These are phyloP conservation scores for Agrilus mali DNA, from an alignment of 2,888 invertebrate genomes.

Conservation along the genomic window DNA sequence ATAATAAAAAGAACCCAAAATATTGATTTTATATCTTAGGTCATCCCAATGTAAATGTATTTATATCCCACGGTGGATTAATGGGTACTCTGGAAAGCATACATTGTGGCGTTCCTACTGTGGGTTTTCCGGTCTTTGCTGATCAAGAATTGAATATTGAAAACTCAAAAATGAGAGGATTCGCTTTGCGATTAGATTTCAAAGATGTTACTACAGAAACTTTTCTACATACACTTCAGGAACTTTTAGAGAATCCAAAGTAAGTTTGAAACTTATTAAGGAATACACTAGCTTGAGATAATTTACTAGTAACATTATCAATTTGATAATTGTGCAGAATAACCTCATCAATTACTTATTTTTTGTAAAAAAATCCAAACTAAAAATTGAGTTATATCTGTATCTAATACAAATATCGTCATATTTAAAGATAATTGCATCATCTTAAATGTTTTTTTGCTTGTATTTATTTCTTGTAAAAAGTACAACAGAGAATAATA, in stretches of 20 bases:
- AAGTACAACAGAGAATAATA: too few relatives aligned
- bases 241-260: slow-evolving; percentile 33
- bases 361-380: too few relatives aligned
- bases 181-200: slow-evolving; percentile 29
- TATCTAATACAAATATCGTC: too few relatives aligned
- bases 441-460: too few relatives aligned
- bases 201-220: slow-evolving; percentile 15
- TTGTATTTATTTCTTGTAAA: too few relatives aligned
- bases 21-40: slow-evolving; percentile 21
- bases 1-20: too few relatives aligned
- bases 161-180: slow-evolving; percentile 38
- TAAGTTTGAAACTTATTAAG: slow-evolving; percentile 27
- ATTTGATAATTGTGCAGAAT: too few relatives aligned
- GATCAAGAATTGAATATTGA: slow-evolving; percentile 38
- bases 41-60: slow-evolving; percentile 31
- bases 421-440: too few relatives aligned
- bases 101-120: slow-evolving; percentile 25
- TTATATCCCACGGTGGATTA: slow-evolving; percentile 38
- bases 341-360: too few relatives aligned
- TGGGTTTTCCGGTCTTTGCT: slow-evolving; percentile 25
- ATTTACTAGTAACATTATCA: too few relatives aligned
- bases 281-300: too few relatives aligned
- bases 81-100: slow-evolving; percentile 33
- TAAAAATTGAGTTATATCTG: too few relatives aligned
- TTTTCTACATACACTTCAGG: slow-evolving; percentile 17